phyloP scores from a whole-genome alignment of 2,888 invertebrate genomes.

The Neoscelio sp. region DNA sequence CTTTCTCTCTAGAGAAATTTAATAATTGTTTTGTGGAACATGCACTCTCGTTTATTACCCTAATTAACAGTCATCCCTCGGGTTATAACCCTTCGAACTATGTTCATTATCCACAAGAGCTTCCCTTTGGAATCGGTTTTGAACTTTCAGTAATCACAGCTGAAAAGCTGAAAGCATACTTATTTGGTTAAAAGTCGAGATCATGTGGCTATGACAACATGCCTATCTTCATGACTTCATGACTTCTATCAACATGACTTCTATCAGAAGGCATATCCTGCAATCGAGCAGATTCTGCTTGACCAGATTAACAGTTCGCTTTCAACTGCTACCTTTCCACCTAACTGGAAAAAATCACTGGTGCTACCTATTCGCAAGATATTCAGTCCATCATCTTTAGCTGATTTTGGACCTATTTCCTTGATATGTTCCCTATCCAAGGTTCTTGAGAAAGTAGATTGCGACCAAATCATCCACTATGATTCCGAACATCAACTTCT shows the following conservation, averaged over 20 bases:
- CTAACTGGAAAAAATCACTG: conserved; percentile 19
- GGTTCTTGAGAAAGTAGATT: conserved; percentile 27
- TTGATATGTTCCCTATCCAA: conserved; percentile 34
- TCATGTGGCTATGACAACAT: too few species aligned
- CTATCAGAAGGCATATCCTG: too few species aligned
- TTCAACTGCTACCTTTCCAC: background rate
- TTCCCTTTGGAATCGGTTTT: too few species aligned
- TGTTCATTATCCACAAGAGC: too few species aligned
- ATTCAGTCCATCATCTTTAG: background rate
- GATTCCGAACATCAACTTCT: background rate
- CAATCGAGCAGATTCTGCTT: too few species aligned
- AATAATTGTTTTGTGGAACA: conserved; percentile 1
- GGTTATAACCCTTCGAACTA: too few species aligned
- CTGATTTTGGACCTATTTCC: conserved; percentile 33
- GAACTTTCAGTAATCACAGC: too few species aligned
- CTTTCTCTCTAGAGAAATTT: background rate
- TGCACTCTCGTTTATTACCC: background rate
- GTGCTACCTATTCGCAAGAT: conserved; percentile 21
- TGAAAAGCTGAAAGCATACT: too few species aligned
- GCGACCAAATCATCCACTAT: conserved; percentile 7
- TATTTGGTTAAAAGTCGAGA: too few species aligned
- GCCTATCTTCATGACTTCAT: too few species aligned
- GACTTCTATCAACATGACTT: too few species aligned
- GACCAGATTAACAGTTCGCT: background rate
- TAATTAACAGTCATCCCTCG: too few species aligned